Evolutionary conservation across 2,888 invertebrate genomes (phyloP).

Genomic region (Chrysotoxum bicinctum): DNA sequence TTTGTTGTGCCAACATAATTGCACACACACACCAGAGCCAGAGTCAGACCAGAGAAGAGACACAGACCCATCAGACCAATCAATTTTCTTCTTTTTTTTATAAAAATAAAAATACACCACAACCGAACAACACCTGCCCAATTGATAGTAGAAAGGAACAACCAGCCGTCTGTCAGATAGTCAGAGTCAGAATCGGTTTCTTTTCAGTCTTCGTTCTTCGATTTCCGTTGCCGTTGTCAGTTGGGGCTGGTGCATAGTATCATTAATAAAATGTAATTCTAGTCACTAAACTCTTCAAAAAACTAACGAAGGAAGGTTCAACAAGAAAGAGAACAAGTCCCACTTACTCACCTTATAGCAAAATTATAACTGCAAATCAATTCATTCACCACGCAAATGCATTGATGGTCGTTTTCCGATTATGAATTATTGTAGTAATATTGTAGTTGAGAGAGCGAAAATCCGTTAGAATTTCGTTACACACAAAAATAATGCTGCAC

Average conservation of each 20-base stretch:
- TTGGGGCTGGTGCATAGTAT: conserved; percentile 19
- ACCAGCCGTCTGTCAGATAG: conserved; percentile 1
- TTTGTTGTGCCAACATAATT: conserved; percentile 63
- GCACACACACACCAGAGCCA: conserved; percentile 47
- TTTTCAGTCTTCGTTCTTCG: neutral
- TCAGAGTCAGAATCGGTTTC: neutral
- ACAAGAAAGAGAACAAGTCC: neutral
- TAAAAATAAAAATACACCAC: neutral
- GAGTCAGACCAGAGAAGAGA: neutral
- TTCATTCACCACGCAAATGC: conserved; percentile 22
- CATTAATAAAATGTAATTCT: conserved; percentile 32
- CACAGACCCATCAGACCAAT: neutral
- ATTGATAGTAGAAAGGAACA: conserved; percentile 4
- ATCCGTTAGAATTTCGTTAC: conserved; percentile 2
- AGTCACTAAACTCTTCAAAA: conserved; percentile 18
- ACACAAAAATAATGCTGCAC: neutral
- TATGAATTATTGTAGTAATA: neutral
- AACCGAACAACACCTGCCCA: conserved; percentile 42
- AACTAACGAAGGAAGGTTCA: neutral
- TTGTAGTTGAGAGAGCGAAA: neutral
- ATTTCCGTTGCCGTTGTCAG: neutral
- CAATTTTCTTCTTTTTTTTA: neutral
- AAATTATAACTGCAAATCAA: conserved; percentile 23
- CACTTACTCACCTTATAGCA: conserved; percentile 7
- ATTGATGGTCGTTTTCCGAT: conserved; percentile 7